phyloP scores from a whole-genome alignment of 2,888 invertebrate genomes.

The Nomada lathburiana region DNA sequence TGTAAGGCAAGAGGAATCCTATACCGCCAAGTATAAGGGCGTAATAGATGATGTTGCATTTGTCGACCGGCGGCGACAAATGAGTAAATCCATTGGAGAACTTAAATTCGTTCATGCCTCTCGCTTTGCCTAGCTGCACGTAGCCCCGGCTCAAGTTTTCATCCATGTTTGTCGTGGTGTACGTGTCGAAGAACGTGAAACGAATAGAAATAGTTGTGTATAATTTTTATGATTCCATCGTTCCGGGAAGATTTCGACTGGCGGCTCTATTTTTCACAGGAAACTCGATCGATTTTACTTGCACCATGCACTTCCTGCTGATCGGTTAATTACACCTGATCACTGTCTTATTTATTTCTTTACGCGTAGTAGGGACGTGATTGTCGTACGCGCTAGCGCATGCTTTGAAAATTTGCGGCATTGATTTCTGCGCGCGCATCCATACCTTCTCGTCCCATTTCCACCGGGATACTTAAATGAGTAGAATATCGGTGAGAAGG shows the following conservation, averaged over 20 bases:
- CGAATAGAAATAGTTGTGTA: not conserved
- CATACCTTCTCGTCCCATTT: not conserved
- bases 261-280: not conserved
- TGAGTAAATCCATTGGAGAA: conserved; percentile 86
- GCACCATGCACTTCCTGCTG: conserved; percentile 23
- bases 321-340: conserved; percentile 49
- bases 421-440: conserved; percentile 84
- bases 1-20: conserved; percentile 96
- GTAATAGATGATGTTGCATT: conserved; percentile 90
- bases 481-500: not conserved
- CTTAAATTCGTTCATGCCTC: conserved; percentile 86
- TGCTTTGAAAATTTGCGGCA: conserved; percentile 81
- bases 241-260: not conserved
- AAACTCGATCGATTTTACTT: not conserved
- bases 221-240: conserved; percentile 35
- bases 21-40: conserved; percentile 93
- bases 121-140: conserved; percentile 87
- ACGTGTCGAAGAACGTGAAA: not conserved
- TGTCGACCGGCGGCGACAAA: conserved; percentile 89
- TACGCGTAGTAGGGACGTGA: conserved; percentile 58
- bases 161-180: conserved; percentile 85
- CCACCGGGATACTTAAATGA: conserved; percentile 33
- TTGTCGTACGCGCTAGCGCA: conserved; percentile 73
- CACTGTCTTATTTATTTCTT: conserved; percentile 66
- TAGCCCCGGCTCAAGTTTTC: conserved; percentile 89